Conservation (phyloP, 2,113 vertebrate species). For the Cryptoleucopteryx plumbea region DNA sequence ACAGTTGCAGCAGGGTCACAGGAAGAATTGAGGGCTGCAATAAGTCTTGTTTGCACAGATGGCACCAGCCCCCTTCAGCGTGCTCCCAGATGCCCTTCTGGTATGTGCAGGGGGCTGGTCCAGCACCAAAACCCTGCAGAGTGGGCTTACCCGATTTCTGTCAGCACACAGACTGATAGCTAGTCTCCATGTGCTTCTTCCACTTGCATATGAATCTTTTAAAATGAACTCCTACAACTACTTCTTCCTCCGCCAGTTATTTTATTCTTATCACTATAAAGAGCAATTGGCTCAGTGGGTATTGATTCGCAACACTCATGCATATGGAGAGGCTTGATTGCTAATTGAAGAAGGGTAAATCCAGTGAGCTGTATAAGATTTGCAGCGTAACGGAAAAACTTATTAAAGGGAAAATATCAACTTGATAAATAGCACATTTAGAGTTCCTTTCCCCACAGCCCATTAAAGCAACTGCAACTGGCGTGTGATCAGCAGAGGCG, state of each 20-base stretch:
- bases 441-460: neutral
- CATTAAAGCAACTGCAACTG: neutral
- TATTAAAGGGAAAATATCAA: conserved; percentile 18
- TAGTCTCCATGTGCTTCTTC: neutral
- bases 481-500: neutral
- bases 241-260: neutral
- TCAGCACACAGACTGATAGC: neutral
- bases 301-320: neutral
- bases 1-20: neutral
- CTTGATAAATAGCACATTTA: neutral
- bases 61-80: neutral
- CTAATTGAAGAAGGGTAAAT: conserved; percentile 24
- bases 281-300: neutral
- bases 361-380: neutral
- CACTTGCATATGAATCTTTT: neutral
- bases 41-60: neutral
- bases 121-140: neutral
- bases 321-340: neutral
- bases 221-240: neutral
- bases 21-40: neutral
- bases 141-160: neutral
- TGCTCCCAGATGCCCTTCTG: neutral
- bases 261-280: neutral
- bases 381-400: neutral
- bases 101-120: neutral